Evolutionary conservation across 2,113 vertebrate species (phyloP), one percentile per base, ranked within the genome.

Genomic region (Morone saxatilis): DNA sequence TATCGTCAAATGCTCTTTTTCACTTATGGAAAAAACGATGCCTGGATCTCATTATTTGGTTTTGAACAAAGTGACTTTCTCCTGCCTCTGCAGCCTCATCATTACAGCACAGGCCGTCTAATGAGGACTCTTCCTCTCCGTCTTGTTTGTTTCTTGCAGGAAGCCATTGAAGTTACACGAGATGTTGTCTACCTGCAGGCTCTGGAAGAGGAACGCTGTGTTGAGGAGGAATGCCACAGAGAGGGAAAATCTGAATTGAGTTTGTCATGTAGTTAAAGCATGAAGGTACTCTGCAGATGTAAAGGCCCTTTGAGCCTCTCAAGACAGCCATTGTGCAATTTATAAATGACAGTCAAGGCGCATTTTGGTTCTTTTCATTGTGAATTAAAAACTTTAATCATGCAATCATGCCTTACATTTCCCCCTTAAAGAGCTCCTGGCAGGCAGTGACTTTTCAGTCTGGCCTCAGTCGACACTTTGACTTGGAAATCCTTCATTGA

Each of bases 121-220:
- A 72, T 59, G 79, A 83, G 76, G 80, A 72, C 71, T n/a, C 36
- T 20, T 69, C 43, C 38, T 72, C 54, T 71, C 41, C 0, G 67
- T 36, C n/a, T 59, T 67, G 59, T 63, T 66, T 73, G 71, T 62
- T 66, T 60, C 62, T 31, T 10, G 68, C 57, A 69, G 48, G 56
- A 61, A 56, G 47, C 1, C 12, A 9, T 2, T 61, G 63, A 51
- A 17, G 41, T 25, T n/a, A 16, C 60, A 38, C 4, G 1, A 57
- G 14, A 71, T 7, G 7, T 14, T 45, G 63, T n/a, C 45, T 4
- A 69, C 73, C 81, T 84, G 62, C 19, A 59, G 41, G 25, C 41
- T 36, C 45, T 61, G 40, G 47, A 3, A 11, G n/a, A 67, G 40
- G 3, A 66, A 20, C 14, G 4, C 22, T 0, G 9, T 0, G 22